phyloP scores from a whole-genome alignment of 1,140 invertebrate species.

The Trachymyrmex septentrionalis region DNA sequence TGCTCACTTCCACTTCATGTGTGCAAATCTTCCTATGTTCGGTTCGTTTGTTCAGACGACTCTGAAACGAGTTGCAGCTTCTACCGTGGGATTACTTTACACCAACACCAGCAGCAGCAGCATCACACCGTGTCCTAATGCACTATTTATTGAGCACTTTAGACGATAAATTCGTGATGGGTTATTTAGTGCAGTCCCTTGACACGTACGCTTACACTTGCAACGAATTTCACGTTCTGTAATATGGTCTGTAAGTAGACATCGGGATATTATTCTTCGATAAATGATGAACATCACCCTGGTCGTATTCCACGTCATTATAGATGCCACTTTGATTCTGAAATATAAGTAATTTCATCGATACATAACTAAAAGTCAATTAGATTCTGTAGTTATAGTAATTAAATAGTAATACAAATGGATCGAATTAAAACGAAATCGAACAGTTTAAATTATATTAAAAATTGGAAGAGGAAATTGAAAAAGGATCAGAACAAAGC shows the following conservation, averaged over 20 bases:
- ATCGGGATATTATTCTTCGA: constrained; percentile 89
- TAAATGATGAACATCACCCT: constrained; percentile 88
- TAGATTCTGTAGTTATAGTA: not conserved
- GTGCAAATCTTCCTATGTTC: constrained; percentile 15
- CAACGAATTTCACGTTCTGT: constrained; percentile 81
- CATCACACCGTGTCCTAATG: constrained; percentile 14
- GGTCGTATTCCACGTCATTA: constrained; percentile 95
- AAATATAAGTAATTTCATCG: constrained; percentile 63
- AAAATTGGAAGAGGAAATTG: not conserved
- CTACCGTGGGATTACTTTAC: constrained; percentile 6
- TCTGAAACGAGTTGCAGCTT: constrained; percentile 16
- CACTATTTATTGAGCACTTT: constrained; percentile 57
- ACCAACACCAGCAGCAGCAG: not conserved
- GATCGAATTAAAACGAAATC: not conserved
- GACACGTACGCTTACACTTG: not conserved
- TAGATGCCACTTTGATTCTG: constrained; percentile 95
- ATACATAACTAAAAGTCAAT: not conserved
- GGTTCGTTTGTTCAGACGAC: constrained; percentile 11
- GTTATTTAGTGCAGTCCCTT: constrained; percentile 14
- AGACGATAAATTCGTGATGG: constrained; percentile 32
- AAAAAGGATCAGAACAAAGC: not conserved
- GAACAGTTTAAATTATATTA: not conserved
- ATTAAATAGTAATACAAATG: not conserved
- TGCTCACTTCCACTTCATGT: not conserved
- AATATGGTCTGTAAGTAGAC: constrained; percentile 89